Base-by-base conservation (phyloP, 2,888 invertebrate species). In the Orchestes rusci region DNA sequence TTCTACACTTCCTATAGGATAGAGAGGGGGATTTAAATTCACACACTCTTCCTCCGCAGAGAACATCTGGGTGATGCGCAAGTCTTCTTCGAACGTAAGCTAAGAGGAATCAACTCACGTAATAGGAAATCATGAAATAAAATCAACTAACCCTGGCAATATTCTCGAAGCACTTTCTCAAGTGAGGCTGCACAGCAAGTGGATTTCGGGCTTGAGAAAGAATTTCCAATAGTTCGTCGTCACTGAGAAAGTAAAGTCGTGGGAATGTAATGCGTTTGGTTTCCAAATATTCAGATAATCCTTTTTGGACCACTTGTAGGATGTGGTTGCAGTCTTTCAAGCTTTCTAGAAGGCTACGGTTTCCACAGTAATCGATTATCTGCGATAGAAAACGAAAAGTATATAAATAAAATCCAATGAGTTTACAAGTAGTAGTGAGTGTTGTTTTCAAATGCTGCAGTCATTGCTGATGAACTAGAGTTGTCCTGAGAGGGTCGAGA, bases 131-230 rank as follows among this genome's bases (percentile, higher is more conserved):
- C 10, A 10, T 23, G 10, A 7, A 23, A 23, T 23, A 23, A 23
- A 23, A 10, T 7, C 23, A 10, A 31, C 53, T 48, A 59, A 77
- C 77, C 70, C 70, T 75, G 5, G 80, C 78, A 56, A 88, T 82
- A 58, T 82, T 84, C 64, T 88, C 87, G 65, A 88, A 88, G 66
- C 87, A 87, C 65, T 88, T 88, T 53, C 81, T 74, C n/a, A 88
- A 69, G 67, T 87, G 85, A 0, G 86, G 86, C 63, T 88, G 86
- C 2, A 89, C 84, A 1, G 84, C 79, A 31, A 75, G 67, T 0
- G 87, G 85, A 60, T 88, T 84, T 45, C 81, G 76, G 1, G 86
- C 80, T 68, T 88, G 84, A 0, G 87, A 83, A 36, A 89, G 69
- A 35, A 89, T 85, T 66, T 88, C 86, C 53, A 89, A 69, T 20